Evolutionary conservation across 53 echinoderm and acorn worm genomes (phyloP).

Genomic region (Echinometra lucunter): DNA sequence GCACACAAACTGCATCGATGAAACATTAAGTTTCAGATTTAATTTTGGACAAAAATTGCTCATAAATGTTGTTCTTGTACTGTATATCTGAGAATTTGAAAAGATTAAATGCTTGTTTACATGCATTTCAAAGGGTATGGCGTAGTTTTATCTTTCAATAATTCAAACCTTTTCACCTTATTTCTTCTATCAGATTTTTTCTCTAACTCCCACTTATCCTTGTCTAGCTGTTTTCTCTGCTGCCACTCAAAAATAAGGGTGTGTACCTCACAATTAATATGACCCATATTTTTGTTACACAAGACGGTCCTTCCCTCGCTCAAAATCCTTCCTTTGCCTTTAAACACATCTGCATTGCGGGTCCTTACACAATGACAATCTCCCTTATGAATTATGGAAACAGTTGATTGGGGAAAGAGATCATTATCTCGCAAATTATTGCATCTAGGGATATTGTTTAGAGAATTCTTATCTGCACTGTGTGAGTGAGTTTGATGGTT

Average conservation of each 20-base stretch:
- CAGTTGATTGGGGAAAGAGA: constrained; percentile 13
- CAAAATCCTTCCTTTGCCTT: background rate
- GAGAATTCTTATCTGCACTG: background rate
- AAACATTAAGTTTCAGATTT: no score
- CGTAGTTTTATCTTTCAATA: background rate
- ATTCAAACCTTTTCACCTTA: background rate
- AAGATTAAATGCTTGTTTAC: background rate
- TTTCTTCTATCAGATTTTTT: background rate
- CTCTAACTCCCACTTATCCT: background rate
- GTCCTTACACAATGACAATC: background rate
- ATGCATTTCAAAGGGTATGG: background rate
- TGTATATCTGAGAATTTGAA: no score
- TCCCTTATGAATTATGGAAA: constrained; percentile 11
- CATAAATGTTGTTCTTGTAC: no score
- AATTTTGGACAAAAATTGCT: no score
- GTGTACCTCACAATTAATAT: background rate
- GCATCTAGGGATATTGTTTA: background rate
- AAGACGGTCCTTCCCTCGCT: background rate
- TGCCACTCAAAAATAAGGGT: background rate
- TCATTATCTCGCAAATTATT: background rate
- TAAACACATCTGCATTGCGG: background rate
- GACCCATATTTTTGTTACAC: background rate
- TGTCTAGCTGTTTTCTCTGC: background rate
- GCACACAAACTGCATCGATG: no score
- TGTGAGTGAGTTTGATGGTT: background rate